Evolutionary conservation across 2,797 vertebrate genomes (phyloP).

Genomic region (Sebastolobus altivelis): DNA sequence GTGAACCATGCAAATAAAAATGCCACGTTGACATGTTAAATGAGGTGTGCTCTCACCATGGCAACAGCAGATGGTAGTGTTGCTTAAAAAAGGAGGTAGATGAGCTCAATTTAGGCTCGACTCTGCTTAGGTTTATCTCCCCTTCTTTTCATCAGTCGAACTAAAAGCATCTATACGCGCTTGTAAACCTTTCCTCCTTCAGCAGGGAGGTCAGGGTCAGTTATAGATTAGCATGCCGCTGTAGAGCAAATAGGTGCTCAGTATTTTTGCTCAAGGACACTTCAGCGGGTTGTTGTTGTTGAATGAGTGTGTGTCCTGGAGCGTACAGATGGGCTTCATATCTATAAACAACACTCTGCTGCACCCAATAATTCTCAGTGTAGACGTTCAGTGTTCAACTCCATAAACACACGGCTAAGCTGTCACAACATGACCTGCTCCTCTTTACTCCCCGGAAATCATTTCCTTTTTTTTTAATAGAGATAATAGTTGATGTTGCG

Average conservation of each 20-base stretch:
- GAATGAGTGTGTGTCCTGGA: background rate
- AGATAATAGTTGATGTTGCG: background rate
- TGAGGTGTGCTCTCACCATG: constrained; percentile 31
- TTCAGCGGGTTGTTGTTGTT: background rate
- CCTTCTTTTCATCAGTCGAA: background rate
- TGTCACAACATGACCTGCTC: background rate
- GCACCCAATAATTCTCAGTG: background rate
- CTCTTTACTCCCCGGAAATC: background rate
- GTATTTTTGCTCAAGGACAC: constrained; percentile 1
- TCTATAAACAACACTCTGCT: constrained; percentile 7
- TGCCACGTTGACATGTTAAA: constrained; percentile 2
- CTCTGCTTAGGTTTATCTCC: background rate
- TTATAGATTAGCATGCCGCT: background rate
- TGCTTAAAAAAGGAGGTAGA: constrained; percentile 49
- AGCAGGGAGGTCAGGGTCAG: background rate
- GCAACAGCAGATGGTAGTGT: constrained; percentile 64
- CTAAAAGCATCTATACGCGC: background rate
- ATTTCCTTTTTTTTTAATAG: background rate
- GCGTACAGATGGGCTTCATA: background rate
- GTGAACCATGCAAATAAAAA: constrained; percentile 8
- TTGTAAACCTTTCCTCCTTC: background rate
- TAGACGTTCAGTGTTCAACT: background rate
- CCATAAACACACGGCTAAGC: background rate
- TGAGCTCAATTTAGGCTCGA: constrained; percentile 1
- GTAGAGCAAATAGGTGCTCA: background rate